Evolutionary conservation across 2,888 invertebrate genomes (phyloP), one percentile per base, ranked within the genome.

Genomic region (Andrena haemorrhoa): DNA sequence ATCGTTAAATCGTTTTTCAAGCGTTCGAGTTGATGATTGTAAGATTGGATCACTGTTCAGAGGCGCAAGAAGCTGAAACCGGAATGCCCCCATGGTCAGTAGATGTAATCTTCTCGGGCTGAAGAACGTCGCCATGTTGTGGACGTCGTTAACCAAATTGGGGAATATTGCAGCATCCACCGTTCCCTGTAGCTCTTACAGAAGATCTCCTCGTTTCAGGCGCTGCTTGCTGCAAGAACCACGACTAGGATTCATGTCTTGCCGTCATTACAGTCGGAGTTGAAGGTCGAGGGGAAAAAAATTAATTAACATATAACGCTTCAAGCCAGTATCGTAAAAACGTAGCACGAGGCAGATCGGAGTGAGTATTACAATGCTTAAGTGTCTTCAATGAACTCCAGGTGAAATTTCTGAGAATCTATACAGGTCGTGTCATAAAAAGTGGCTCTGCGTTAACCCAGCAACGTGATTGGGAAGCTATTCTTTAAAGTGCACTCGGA

Each of bases 141-240:
- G 35, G 33, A 41, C 20, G 2, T 4, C 2, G 8, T 61, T 35
- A 29, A 10, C 29, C 53, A n/a, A 41, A 12, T 12, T 2, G 1
- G 26, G 41, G n/a, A 69, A 41, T 4, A 4, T 41, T 6, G 6
- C 23, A 2, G 53, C 16, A 6, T 53, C n/a, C 3, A 8, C 47
- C 8, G 16, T 31, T 20, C 8, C 8, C 8, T 10, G 23, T 10
- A 7, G 8, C 49, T 64, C 49, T 49, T 33, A 20, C 6, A n/a
- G 56, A 26, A 26, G 56, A 12, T 56, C 49, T 29, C 10, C 49
- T 2, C 5, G 12, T 8, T 20, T 33, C 41, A 2, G 23, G 23
- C 23, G 16, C 16, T 16, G n/a, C 20, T 78, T 76, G n/a, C 78
- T 79, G 31, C 5, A 75, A 79, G 8, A 79, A 69, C 1, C 23